Evolutionary conservation across 2,797 vertebrate species (phyloP).

Genomic region (Pachyuromys duprasi): DNA sequence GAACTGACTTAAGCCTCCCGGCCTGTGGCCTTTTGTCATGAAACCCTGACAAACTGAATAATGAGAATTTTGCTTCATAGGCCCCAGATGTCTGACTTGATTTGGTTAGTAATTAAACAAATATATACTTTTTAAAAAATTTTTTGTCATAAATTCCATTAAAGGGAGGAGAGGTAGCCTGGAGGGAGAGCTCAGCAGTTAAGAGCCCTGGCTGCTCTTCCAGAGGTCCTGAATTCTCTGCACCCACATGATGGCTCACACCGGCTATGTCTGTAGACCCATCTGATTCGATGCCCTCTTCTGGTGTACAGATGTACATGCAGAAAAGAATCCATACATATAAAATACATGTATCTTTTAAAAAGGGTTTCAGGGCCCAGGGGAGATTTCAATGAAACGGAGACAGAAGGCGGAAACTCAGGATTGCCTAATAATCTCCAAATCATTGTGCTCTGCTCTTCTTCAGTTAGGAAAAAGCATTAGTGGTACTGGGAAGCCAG

Average conservation of each 20-base stretch:
- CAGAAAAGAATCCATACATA: background rate
- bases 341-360: background rate
- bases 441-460: constrained; percentile 33
- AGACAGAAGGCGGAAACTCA: constrained; percentile 23
- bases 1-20: background rate
- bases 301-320: background rate
- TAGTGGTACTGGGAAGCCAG: background rate
- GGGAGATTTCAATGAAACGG: constrained; percentile 29
- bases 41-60: constrained; percentile 21
- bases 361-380: background rate
- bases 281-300: background rate
- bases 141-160: constrained; percentile 29
- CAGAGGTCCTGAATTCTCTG: background rate
- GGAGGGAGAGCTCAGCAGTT: background rate
- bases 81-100: background rate
- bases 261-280: background rate
- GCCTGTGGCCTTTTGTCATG: constrained; percentile 34
- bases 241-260: background rate
- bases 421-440: background rate
- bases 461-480: constrained; percentile 10
- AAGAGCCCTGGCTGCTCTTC: background rate
- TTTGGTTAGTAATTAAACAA: constrained; percentile 46
- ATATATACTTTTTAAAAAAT: constrained; percentile 1
- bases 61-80: constrained; percentile 47
- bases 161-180: background rate